Evolutionary conservation across 2,797 vertebrate genomes (phyloP).

Genomic region (Podargus strigoides): DNA sequence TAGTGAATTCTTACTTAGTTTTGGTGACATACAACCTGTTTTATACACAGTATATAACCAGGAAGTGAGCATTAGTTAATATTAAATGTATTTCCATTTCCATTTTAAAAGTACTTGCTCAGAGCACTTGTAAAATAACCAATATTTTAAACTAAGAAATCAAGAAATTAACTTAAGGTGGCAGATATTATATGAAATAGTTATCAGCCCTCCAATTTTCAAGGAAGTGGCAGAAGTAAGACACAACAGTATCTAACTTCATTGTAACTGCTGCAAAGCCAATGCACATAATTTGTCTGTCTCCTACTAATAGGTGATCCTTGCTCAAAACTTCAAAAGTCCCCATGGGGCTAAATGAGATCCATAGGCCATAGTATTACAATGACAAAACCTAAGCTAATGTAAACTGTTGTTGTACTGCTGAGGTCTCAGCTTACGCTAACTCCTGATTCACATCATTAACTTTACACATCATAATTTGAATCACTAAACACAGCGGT

Average conservation of each 20-base stretch:
- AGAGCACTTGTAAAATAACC: not conserved
- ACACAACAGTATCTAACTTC: not conserved
- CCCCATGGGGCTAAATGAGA: not conserved
- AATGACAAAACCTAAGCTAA: not conserved
- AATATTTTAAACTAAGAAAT: not conserved
- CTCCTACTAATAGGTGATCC: not conserved
- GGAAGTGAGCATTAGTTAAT: not conserved
- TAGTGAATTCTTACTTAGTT: not conserved
- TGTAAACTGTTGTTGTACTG: not conserved
- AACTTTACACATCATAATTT: not conserved
- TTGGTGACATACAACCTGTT: not conserved
- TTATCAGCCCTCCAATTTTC: not conserved
- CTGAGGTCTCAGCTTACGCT: not conserved
- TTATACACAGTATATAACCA: not conserved
- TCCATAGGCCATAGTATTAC: not conserved
- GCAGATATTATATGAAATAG: not conserved
- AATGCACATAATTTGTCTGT: not conserved
- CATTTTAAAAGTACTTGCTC: not conserved
- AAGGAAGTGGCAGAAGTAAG: not conserved
- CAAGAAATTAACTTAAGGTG: not conserved
- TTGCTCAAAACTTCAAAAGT: not conserved
- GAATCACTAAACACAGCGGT: not conserved
- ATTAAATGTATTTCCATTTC: not conserved
- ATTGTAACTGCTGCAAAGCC: not conserved
- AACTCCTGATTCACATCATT: conserved; percentile 16